These are phyloP conservation scores for Dolichomitus sp. DNA, from an alignment of 2,888 invertebrate species.

Conservation along the genomic window DNA sequence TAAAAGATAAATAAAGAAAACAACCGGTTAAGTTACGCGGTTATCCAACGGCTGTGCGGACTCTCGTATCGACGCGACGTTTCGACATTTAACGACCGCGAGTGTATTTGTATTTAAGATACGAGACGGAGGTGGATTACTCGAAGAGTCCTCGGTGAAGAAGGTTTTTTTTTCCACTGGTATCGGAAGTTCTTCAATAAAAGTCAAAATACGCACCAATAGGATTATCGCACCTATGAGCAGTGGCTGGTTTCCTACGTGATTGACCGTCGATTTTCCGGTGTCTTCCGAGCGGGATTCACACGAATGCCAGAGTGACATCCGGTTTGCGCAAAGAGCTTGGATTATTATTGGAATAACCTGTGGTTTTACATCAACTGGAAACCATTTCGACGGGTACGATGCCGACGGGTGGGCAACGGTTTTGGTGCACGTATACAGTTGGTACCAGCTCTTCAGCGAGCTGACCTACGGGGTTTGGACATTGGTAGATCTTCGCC, in stretches of 20 bases:
- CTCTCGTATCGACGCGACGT: slow-evolving; percentile 24
- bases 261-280: background rate
- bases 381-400: slow-evolving; percentile 23
- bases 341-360: background rate
- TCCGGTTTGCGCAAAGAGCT: background rate
- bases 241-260: background rate
- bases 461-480: slow-evolving; percentile 74
- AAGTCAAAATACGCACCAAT: background rate
- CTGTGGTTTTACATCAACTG: slow-evolving; percentile 47
- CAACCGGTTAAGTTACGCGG: slow-evolving; percentile 11
- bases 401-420: slow-evolving; percentile 67
- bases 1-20: background rate
- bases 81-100: background rate
- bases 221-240: background rate
- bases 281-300: background rate
- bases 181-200: slow-evolving; percentile 59
- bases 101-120: slow-evolving; percentile 33
- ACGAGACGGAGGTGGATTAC: slow-evolving; percentile 61
- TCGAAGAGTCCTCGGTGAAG: slow-evolving; percentile 61
- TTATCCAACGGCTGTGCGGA: slow-evolving; percentile 48
- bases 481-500: slow-evolving; percentile 50
- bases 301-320: background rate
- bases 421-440: slow-evolving; percentile 35
- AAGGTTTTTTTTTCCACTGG: slow-evolving; percentile 4
- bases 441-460: slow-evolving; percentile 57